phyloP scores from a whole-genome alignment of 2,888 invertebrate genomes.

The Invenusta paracnida region DNA sequence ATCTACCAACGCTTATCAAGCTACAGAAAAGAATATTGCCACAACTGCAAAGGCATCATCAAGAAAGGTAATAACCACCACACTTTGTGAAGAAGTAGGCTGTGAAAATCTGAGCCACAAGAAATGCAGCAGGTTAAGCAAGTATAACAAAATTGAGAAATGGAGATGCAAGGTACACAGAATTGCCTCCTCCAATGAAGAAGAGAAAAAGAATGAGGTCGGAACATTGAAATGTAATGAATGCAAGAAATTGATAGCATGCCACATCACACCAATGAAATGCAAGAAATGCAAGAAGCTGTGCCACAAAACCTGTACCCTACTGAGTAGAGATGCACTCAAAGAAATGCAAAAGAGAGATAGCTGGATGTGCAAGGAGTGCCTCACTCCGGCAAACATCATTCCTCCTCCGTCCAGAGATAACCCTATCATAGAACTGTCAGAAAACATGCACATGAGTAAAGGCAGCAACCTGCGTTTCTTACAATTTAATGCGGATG shows the following conservation, averaged over 20 bases:
- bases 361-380: slow-evolving; percentile 10
- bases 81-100: background rate
- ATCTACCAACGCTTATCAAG: background rate
- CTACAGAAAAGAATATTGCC: background rate
- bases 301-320: background rate
- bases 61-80: background rate
- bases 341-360: background rate
- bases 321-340: background rate
- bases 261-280: background rate
- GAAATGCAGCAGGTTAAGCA: background rate
- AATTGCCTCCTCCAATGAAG: background rate
- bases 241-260: background rate
- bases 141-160: background rate
- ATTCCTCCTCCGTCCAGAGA: background rate
- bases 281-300: background rate
- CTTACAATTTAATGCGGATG: background rate
- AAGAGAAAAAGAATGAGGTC: background rate
- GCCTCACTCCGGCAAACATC: background rate
- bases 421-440: background rate
- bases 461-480: background rate
- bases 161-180: background rate
- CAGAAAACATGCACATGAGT: background rate
- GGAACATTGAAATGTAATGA: background rate
- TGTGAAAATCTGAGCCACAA: background rate
- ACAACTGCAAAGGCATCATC: background rate